Percentiles rank a stretch among this genome's conserved stretches.
phyloP scores from a whole-genome alignment of 2,113 vertebrate genomes.

The Gavialis gangeticus region DNA sequence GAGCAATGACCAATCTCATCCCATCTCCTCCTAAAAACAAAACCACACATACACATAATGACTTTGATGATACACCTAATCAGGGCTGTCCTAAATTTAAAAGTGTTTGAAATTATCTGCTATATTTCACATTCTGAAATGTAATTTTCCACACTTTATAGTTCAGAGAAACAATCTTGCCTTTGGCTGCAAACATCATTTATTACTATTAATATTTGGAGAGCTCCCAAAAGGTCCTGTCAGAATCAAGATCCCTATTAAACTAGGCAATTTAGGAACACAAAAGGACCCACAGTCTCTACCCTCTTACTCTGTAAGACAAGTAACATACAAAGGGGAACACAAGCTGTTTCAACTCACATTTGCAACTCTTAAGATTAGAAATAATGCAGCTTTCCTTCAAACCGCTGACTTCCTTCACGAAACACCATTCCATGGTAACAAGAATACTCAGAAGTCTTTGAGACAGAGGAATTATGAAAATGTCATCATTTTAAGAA shows the following conservation, averaged over 20 bases:
- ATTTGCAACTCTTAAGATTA: not conserved
- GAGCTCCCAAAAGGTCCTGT: not conserved
- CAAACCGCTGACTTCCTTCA: not conserved
- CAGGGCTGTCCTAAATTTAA: no score
- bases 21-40: not conserved
- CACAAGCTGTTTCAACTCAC: rapidly evolving
- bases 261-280: not conserved
- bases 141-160: not conserved
- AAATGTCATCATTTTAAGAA: not conserved
- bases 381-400: not conserved
- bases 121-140: not conserved
- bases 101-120: not conserved
- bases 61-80: not conserved
- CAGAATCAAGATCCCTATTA: not conserved
- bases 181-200: not conserved
- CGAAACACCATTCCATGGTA: not conserved
- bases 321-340: not conserved
- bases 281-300: not conserved
- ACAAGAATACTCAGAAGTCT: not conserved
- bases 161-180: slow-evolving; percentile 41
- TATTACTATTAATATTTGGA: not conserved
- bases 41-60: not conserved
- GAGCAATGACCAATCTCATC: not conserved
- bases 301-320: not conserved
- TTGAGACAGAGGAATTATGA: not conserved